Base-by-base conservation (phyloP, 2,888 invertebrate genomes). In the Andrena praecox region DNA sequence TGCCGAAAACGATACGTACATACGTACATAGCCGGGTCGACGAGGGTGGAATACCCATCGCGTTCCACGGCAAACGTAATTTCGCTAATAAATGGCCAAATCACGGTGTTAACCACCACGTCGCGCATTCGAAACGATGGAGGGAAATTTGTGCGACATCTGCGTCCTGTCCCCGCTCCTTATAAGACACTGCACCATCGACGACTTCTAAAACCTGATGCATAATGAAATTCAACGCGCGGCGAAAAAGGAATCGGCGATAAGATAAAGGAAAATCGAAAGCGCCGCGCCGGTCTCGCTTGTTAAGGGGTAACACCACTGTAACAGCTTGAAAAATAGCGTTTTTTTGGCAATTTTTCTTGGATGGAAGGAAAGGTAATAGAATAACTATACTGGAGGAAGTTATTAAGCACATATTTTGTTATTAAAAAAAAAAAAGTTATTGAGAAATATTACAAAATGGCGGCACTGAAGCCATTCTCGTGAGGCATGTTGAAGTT, bases 81-180 rank as follows among this genome's bases (percentile, higher is more conserved):
- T 82, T 82, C 82, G 69, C 71, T 82, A 82, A 82, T 82, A 82
- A 76, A 82, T 66, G 68, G 64, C 59, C 56, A 76, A 82, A 82
- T 82, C 69, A 64, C 69, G 64, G 69, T 63, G 76, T 68, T 82
- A 76, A 72, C 54, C 54, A 48, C 48, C 82, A 29, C 52, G 52
- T 20, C 24, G 29, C 56, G 68, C 48, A 82, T 64, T 64, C 64
- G 54, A 68, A 76, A 76, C 52, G 24, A 69, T 27, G 52, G 62
- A 35, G 16, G 2, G 16, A 52, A 67, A 12, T 54, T 71, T 6
- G 20, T 20, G 64, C 27, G 4, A 24, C 56, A 56, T 3, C 27
- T 27, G 60, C 16, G 4, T 29, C 42, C 8, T 27, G 24, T 35
- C 1, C 31, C 10, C 5, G 3, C 24, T 8, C 20, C 27, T 24